Evolutionary conservation across 2,888 invertebrate species (phyloP), one percentile per base, ranked within the genome.

Genomic region (Ennomos fuscantarius): DNA sequence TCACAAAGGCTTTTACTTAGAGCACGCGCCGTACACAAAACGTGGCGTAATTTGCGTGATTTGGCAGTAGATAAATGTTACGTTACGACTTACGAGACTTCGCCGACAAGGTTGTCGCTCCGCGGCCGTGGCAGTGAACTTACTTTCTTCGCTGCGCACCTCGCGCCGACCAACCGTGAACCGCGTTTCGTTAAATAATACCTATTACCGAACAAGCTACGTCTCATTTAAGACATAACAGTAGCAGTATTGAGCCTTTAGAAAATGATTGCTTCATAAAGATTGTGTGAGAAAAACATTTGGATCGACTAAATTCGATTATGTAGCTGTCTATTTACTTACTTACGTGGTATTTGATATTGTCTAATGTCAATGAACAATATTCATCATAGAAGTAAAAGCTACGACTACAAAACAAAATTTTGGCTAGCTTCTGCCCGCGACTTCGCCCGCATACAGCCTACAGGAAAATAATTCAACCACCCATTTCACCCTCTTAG

Each of bases 41-140:
- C 43, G 34, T 42, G 31, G 43, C 40, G 36, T 34, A 44, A 53
- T 60, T 60, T 53, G 56, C 53, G 72, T 72, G 74, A 78, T 77
- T 78, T 76, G 78, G 75, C 75, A 76, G 70, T 74, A 74, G 75
- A 76, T 72, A 68, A 72, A 66, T 70, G 72, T 76, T 73, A 76
- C 74, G 78, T 76, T 66, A 68, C 65, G 58, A 57, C 13, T 36
- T 24, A 24, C 24, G 24, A 39, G 59, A 49, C 40, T 52, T 46
- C 48, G 49, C 40, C 54, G 45, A 78, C 86, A 86, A 89, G 89
- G 89, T 88, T 88, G 91, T 88, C 89, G 89, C 82, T 80, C 81
- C 80, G 78, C 75, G 89, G 78, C 91, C 91, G 84, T 91, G 91
- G 87, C 91, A 91, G 84, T 92, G 92, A 92, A 91, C 91, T 91